A percentile compares a stretch with the other conserved stretches of the same genome.
phyloP scores from a whole-genome alignment of 2,888 invertebrate species.

The Meloe dianella region DNA sequence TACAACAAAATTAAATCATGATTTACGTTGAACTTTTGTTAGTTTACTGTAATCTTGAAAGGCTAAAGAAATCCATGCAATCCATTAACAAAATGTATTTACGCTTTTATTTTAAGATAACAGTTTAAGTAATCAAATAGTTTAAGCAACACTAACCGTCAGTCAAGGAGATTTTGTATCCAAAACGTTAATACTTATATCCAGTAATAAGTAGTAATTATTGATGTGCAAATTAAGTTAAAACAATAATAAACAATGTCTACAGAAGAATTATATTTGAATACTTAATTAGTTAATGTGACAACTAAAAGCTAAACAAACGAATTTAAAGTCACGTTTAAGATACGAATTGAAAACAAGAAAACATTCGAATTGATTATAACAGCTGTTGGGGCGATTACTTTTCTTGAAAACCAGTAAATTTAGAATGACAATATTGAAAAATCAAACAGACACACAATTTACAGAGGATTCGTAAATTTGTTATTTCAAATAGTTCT shows the following conservation, averaged over 20 bases:
- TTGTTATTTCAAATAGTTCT: not conserved
- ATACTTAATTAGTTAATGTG: not conserved
- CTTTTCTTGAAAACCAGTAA: not conserved
- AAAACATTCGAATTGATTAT: not conserved
- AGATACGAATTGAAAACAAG: not conserved
- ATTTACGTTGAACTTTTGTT: not conserved
- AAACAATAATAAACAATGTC: not conserved
- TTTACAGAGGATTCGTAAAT: not conserved
- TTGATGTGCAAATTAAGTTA: not conserved
- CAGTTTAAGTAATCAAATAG: not conserved
- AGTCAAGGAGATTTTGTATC: not conserved
- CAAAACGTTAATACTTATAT: too few species aligned
- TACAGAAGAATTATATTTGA: not conserved
- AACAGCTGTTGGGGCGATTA: too few species aligned
- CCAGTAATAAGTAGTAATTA: too few species aligned
- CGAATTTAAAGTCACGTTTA: not conserved
- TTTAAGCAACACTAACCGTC: not conserved
- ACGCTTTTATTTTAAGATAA: not conserved
- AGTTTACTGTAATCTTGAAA: not conserved
- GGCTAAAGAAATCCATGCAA: not conserved
- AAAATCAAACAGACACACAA: not conserved
- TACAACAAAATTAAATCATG: constrained; percentile 9
- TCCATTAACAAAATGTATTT: not conserved
- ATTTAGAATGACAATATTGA: not conserved
- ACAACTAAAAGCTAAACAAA: not conserved